Evolutionary conservation across 2,113 vertebrate genomes (phyloP), one percentile per base, ranked within the genome.

Genomic region (Aphyosemion australe): DNA sequence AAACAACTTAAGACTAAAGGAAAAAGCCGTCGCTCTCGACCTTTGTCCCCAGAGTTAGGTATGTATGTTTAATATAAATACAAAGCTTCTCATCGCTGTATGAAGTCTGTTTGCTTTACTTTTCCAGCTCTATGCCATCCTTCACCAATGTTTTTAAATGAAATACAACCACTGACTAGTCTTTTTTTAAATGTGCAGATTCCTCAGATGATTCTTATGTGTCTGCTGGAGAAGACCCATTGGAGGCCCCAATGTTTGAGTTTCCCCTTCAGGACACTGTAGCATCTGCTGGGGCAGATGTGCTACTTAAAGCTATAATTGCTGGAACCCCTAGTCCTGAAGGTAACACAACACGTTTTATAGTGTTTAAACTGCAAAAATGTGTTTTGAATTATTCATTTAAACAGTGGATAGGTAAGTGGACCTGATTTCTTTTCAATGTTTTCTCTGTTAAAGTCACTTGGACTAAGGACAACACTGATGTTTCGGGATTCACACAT

Each of bases 131-230:
- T 39, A 2, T 39, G 11, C 37, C 37, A 39, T 26, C 21, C 21
- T 26, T 26, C 4, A 26, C 26, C 26, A 26, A 26, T 26, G 26
- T 26, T 26, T 26, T 26, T 26, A 26, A 26, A 26, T 26, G 26
- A 26, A 26, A 26, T 26, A 26, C 26, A 26, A 26, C 26, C 5
- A 26, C n/a, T n/a, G n/a, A n/a, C n/a, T n/a, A 32, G 32, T 4
- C 11, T 65, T 3, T 60, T 54, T 52, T 79, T 65, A 6, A 74
- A 65, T 87, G 58, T 73, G 48, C 90, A 98, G 97, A 98, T 87
- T 99, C 97, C 32, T 99, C 97, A 0, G 97, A 98, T 0, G 97
- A 98, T 80, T 99, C 97, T 18, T 99, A 98, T 0, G 94, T 98
- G 65, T 99, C 97, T 12, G 97, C 96, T 18, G 97, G 90, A 70